Evolutionary conservation across 2,113 vertebrate species (phyloP).

Genomic region (Toxotes chatareus): DNA sequence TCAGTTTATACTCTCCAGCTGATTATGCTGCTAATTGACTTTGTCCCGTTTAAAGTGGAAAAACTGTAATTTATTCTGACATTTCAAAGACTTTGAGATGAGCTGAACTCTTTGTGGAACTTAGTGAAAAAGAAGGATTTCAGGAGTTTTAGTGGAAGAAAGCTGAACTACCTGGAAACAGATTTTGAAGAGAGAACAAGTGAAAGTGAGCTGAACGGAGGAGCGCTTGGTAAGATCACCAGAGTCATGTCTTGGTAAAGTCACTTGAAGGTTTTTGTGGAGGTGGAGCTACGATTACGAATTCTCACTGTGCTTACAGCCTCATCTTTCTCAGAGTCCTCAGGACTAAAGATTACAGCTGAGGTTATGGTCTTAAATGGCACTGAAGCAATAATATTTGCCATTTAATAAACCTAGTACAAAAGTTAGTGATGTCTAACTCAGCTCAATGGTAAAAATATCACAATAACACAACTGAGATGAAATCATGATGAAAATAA

Average conservation of each 20-base stretch:
- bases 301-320: not conserved
- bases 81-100: constrained; percentile 14
- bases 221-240: not conserved
- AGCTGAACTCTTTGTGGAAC: not conserved
- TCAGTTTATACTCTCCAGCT: not conserved
- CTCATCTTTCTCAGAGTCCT: not conserved
- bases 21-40: constrained; percentile 17
- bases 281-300: not conserved
- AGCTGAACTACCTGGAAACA: not conserved
- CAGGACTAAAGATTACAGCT: not conserved
- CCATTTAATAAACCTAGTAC: not conserved
- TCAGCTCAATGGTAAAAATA: too few species aligned
- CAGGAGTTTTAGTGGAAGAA: not conserved
- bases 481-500: too few species aligned
- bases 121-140: not conserved
- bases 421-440: not conserved
- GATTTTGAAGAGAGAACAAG: not conserved
- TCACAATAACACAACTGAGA: too few species aligned
- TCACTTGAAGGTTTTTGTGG: constrained; percentile 2
- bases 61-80: constrained; percentile 5
- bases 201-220: not conserved
- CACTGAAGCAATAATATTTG: not conserved
- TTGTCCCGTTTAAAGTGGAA: constrained; percentile 10
- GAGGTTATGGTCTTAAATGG: not conserved
- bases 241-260: constrained; percentile 3